Evolutionary conservation across 2,797 vertebrate species (phyloP).

Genomic region (Argya squamiceps): DNA sequence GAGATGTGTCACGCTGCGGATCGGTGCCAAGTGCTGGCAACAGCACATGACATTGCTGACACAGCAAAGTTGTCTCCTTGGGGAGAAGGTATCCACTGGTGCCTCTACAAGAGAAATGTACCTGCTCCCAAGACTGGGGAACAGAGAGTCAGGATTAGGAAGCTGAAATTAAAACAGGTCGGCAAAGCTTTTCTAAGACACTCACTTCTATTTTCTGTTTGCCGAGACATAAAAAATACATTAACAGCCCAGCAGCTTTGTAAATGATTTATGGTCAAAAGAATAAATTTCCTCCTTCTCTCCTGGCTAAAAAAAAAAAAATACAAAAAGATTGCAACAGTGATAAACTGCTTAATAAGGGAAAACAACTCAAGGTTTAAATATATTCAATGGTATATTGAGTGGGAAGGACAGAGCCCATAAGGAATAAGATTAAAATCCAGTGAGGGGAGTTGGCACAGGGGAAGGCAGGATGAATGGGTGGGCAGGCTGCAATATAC

Average conservation of each 20-base stretch:
- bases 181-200: background rate
- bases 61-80: constrained; percentile 40
- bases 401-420: background rate
- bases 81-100: background rate
- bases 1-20: background rate
- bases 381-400: constrained; percentile 12
- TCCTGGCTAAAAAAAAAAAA: background rate
- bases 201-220: constrained; percentile 63
- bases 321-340: background rate
- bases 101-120: constrained; percentile 1
- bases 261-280: constrained; percentile 69
- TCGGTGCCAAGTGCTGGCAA: constrained; percentile 46
- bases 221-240: constrained; percentile 67
- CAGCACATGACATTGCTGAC: constrained; percentile 45
- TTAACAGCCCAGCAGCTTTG: constrained; percentile 34
- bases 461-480: background rate
- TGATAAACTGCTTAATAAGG: constrained; percentile 68
- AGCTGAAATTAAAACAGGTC: constrained; percentile 44
- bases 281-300: constrained; percentile 48
- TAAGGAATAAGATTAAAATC: background rate
- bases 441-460: background rate
- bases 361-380: constrained; percentile 41
- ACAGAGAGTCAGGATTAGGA: background rate
- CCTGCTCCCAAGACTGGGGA: background rate
- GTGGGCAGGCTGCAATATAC: background rate